These are phyloP conservation scores for Muntiacus muntjak DNA, from an alignment of 2,113 vertebrate species.

Conservation along the genomic window DNA sequence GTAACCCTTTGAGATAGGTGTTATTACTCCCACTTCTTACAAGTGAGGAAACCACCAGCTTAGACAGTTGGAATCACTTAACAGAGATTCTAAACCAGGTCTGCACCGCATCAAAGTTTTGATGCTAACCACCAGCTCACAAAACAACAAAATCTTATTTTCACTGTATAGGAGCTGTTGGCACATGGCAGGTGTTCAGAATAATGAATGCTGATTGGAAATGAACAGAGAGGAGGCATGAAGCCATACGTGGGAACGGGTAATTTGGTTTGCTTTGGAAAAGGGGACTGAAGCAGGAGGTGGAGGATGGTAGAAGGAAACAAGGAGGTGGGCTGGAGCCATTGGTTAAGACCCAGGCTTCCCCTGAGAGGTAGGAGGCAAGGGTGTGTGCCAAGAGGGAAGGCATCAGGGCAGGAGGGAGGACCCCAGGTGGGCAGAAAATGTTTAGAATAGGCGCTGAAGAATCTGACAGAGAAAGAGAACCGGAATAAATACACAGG, in stretches of 20 bases:
- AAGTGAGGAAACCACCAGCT: neutral
- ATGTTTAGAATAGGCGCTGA: neutral
- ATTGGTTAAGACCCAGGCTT: neutral
- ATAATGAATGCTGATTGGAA: neutral
- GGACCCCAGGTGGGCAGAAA: neutral
- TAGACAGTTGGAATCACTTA: neutral
- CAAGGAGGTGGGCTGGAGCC: neutral
- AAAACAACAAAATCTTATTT: neutral
- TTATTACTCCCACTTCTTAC: neutral
- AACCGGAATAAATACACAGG: neutral
- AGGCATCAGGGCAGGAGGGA: neutral
- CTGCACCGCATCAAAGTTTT: neutral
- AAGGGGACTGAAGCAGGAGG: neutral
- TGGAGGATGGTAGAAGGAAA: neutral
- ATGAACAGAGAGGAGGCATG: neutral
- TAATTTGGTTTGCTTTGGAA: neutral
- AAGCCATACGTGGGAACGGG: neutral
- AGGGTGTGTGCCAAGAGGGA: neutral
- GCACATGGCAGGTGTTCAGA: neutral
- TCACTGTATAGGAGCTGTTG: fast-evolving
- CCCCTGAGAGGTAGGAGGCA: neutral
- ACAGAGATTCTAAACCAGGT: neutral
- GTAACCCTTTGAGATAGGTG: neutral
- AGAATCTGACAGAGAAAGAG: neutral
- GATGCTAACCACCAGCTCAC: neutral